These are phyloP conservation scores for Coreoperca whiteheadi DNA, from an alignment of 2,113 vertebrate species.

Conservation along the genomic window DNA sequence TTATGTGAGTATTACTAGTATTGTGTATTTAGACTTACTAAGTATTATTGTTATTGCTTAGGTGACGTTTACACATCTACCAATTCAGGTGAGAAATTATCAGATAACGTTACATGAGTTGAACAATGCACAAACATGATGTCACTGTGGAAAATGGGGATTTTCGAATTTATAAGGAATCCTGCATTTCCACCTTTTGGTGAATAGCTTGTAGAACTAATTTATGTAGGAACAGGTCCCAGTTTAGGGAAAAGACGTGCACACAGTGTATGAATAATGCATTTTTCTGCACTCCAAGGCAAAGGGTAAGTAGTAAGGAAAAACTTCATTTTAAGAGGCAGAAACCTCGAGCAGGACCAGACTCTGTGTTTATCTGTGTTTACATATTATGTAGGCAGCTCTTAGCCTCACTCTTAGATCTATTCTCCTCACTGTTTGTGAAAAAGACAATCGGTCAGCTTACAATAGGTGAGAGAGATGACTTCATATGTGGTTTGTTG, in stretches of 20 bases:
- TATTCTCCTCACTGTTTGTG: not conserved
- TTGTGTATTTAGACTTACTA: not conserved
- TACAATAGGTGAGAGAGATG: not conserved
- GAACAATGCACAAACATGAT: not conserved
- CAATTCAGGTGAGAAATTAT: not conserved
- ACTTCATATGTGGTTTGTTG: constrained; percentile 4
- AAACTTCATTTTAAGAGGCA: no score
- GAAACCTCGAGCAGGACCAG: no score
- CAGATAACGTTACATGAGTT: not conserved
- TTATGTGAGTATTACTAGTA: constrained; percentile 85
- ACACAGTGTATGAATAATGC: not conserved
- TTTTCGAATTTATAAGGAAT: not conserved
- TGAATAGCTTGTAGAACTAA: not conserved
- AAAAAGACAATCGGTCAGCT: not conserved
- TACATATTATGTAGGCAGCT: not conserved
- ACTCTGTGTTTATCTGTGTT: no score
- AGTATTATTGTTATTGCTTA: not conserved
- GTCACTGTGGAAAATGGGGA: not conserved
- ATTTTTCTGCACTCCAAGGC: not conserved
- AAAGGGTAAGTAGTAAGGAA: not conserved
- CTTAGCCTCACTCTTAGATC: not conserved
- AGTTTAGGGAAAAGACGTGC: not conserved
- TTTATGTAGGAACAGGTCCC: not conserved
- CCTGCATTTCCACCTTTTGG: not conserved
- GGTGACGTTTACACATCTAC: not conserved